A percentile compares a stretch with the other conserved stretches of the same genome.
Evolutionary conservation across 2,888 invertebrate genomes (phyloP).

Genomic region (Liposcelis brunnea): DNA sequence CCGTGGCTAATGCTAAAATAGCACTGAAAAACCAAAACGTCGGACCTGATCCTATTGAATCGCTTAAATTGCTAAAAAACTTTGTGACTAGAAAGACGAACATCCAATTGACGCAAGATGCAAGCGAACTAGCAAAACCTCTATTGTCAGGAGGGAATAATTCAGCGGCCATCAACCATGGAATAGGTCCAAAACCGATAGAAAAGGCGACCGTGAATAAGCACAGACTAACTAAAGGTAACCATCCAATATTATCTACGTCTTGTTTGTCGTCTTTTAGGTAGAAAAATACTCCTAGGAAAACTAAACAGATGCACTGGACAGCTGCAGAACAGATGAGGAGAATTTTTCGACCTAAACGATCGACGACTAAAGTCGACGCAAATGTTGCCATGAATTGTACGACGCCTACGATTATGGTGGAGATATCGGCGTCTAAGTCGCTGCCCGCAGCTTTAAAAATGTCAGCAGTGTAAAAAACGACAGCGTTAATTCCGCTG

Average conservation of each 20-base stretch:
- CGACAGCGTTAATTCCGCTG: conserved; percentile 66
- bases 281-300: conserved; percentile 56
- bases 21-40: conserved; percentile 61
- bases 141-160: conserved; percentile 65
- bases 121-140: conserved; percentile 55
- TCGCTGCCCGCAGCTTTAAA: conserved; percentile 45
- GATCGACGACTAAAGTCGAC: conserved; percentile 63
- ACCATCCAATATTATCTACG: conserved; percentile 28
- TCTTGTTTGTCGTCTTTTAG: conserved; percentile 17
- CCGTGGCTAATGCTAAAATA: conserved; percentile 42
- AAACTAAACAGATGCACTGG: conserved; percentile 50
- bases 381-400: conserved; percentile 60
- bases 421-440: conserved; percentile 39
- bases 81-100: conserved; percentile 65
- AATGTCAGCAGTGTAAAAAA: conserved; percentile 60
- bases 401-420: conserved; percentile 68
- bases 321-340: conserved; percentile 52
- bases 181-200: conserved; percentile 67
- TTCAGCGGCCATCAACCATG: conserved; percentile 74
- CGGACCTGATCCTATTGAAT: conserved; percentile 26
- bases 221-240: conserved; percentile 30
- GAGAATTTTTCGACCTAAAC: conserved; percentile 57
- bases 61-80: conserved; percentile 27
- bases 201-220: conserved; percentile 3
- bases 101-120: conserved; percentile 67